A percentile compares a stretch with the other conserved stretches of the same genome.
Evolutionary conservation across 2,888 invertebrate genomes (phyloP).

Genomic region (Trichacis sp.): DNA sequence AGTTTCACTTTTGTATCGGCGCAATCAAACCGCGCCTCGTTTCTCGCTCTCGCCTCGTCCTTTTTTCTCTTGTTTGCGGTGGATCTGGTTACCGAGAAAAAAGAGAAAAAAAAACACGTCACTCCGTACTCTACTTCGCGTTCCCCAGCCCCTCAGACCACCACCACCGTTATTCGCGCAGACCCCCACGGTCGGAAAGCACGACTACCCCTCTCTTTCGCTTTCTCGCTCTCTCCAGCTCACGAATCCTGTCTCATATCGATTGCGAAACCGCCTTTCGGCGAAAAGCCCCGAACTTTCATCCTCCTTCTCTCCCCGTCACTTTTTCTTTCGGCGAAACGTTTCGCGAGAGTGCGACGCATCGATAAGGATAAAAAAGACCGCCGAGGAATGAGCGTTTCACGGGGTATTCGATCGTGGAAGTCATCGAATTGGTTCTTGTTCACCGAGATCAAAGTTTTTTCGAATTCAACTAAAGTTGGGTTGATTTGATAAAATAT

Average conservation of each 20-base stretch:
- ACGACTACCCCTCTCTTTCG: not conserved
- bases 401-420: too few relatives aligned
- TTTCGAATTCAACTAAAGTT: too few relatives aligned
- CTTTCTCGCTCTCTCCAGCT: not conserved
- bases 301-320: not conserved
- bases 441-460: too few relatives aligned
- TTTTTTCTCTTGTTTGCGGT: conserved; percentile 22
- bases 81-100: conserved; percentile 29
- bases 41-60: not conserved
- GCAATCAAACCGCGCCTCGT: conserved; percentile 6
- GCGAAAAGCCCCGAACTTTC: conserved; percentile 2
- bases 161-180: conserved; percentile 3
- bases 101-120: conserved; percentile 45
- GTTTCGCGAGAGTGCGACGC: conserved; percentile 1
- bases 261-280: conserved; percentile 9
- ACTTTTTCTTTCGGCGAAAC: not conserved
- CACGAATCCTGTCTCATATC: conserved; percentile 7
- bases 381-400: too few relatives aligned
- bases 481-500: too few relatives aligned
- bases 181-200: conserved; percentile 3
- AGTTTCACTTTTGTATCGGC: not conserved
- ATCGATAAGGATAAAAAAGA: conserved; percentile 8
- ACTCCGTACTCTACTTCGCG: conserved; percentile 5
- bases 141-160: conserved; percentile 6
- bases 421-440: too few relatives aligned